Evolutionary conservation across 2,797 vertebrate species (phyloP).

Genomic region (Chlorospingus semifuscus): DNA sequence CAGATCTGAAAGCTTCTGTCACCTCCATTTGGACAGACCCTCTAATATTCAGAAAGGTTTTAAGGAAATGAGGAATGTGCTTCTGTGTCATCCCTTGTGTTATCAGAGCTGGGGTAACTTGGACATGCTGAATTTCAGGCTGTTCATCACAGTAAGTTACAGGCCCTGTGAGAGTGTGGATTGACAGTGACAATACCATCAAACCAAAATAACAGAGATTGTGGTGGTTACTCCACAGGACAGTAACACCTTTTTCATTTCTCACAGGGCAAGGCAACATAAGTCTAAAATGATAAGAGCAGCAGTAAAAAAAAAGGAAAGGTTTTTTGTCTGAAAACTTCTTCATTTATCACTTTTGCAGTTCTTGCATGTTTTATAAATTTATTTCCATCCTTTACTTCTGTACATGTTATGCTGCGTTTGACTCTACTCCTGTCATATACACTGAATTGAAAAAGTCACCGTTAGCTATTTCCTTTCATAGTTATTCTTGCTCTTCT

Average conservation of each 20-base stretch:
- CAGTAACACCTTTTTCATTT: background rate
- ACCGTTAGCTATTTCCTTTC: background rate
- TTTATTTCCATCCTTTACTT: background rate
- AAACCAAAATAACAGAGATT: background rate
- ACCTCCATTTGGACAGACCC: background rate
- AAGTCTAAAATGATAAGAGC: background rate
- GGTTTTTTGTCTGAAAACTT: background rate
- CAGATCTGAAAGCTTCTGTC: background rate
- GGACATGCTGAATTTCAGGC: background rate
- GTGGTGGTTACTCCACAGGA: background rate
- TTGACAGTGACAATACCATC: background rate
- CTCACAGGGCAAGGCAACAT: background rate
- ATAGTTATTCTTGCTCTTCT: background rate
- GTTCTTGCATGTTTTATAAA: background rate
- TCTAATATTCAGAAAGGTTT: background rate
- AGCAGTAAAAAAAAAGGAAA: background rate
- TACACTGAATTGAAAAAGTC: background rate
- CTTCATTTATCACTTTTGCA: background rate
- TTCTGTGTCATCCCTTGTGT: background rate
- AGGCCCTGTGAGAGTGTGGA: background rate
- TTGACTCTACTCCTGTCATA: background rate
- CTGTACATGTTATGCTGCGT: background rate
- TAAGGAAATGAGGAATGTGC: background rate
- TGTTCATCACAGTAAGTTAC: background rate
- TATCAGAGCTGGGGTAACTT: background rate